These are phyloP conservation scores for Papilio elwesi DNA, from an alignment of 2,888 invertebrate species.

Conservation along the genomic window DNA sequence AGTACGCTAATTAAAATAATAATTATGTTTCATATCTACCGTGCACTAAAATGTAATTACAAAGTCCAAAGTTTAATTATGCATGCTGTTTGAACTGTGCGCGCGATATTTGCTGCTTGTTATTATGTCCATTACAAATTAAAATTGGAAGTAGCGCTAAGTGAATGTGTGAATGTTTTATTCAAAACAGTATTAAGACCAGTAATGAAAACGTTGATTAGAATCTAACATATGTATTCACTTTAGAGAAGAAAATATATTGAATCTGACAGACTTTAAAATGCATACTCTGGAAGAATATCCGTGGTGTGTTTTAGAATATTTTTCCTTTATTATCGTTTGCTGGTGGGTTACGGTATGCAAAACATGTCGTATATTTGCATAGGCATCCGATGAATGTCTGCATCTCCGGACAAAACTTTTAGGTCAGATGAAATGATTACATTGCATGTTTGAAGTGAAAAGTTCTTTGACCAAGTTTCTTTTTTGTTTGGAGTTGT, in stretches of 20 bases:
- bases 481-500: too few species aligned
- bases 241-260: background rate
- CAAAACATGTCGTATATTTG: too few species aligned
- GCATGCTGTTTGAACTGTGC: constrained; percentile 14
- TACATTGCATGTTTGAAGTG: too few species aligned
- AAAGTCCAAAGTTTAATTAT: constrained; percentile 19
- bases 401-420: too few species aligned
- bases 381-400: too few species aligned
- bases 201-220: constrained; percentile 8
- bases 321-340: background rate
- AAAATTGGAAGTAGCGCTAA: constrained; percentile 16
- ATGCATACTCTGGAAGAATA: background rate
- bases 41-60: background rate
- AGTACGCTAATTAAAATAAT: background rate
- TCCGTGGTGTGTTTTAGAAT: background rate
- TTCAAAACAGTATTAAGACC: background rate
- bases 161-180: constrained; percentile 1
- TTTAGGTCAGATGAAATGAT: too few species aligned
- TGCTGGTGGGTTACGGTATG: too few species aligned
- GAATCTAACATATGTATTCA: background rate
- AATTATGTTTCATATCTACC: background rate
- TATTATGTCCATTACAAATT: constrained; percentile 12
- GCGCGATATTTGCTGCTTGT: constrained; percentile 2
- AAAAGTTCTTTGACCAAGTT: too few species aligned
- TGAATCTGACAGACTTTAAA: background rate